Evolutionary conservation across 1,140 invertebrate genomes (phyloP).

Genomic region (Sarcophaga peregrina): DNA sequence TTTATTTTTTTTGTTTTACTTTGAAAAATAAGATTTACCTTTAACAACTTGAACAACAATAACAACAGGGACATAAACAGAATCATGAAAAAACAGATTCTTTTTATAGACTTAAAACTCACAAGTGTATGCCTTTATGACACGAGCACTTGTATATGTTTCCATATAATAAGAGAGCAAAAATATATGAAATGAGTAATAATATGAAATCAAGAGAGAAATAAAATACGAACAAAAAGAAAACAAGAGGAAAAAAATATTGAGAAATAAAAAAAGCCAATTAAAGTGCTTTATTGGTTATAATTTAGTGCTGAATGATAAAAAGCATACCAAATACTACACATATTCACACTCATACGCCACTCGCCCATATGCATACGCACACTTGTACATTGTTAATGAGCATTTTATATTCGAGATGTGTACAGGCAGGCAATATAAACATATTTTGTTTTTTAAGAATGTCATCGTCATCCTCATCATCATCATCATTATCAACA

Average conservation of each 20-base stretch:
- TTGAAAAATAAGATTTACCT: conserved; percentile 31
- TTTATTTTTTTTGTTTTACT: conserved; percentile 5
- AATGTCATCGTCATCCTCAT: conserved; percentile 31
- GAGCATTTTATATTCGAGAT: too few relatives aligned
- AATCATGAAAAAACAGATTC: conserved; percentile 7
- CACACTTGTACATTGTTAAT: background rate
- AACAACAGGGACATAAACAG: background rate
- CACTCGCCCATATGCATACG: background rate
- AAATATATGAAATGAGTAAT: background rate
- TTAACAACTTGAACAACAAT: conserved; percentile 29
- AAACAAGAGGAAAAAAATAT: background rate
- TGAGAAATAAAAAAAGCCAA: conserved; percentile 21
- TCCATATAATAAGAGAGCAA: background rate
- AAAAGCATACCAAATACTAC: background rate
- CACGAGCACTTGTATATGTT: too few relatives aligned
- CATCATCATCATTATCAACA: conserved; percentile 26
- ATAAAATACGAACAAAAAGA: background rate
- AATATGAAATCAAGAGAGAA: background rate
- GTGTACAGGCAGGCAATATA: background rate
- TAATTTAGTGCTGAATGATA: conserved; percentile 23
- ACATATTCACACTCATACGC: background rate
- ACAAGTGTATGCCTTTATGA: background rate
- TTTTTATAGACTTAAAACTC: conserved; percentile 27
- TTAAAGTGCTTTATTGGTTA: conserved; percentile 43
- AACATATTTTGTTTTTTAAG: conserved; percentile 24